Evolutionary conservation across 1,140 invertebrate genomes (phyloP), one percentile per base, ranked within the genome.

Genomic region (Sycophila sp.): DNA sequence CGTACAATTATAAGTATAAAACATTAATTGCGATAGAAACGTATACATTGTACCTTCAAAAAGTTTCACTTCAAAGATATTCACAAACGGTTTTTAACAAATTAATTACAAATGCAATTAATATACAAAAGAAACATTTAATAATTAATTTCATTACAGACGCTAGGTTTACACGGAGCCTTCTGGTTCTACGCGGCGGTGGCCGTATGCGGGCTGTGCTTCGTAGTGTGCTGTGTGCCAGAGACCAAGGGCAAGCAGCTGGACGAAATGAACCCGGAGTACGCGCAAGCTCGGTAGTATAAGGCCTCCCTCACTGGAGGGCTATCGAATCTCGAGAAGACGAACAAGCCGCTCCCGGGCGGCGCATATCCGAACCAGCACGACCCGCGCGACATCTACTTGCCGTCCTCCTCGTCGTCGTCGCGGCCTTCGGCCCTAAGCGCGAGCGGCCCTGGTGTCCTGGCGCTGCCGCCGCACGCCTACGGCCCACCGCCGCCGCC

Each of bases 151-250:
- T 36, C 24, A 13, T 76, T 74, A 3, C 77, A 88, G 79, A 81
- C 89, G 10, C 87, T 96, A 38, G 94, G 94, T 1, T 80, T 94
- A 11, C 90, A 94, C 77, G 94, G 93, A 8, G 90, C 94, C 0
- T 98, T 96, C 80, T 96, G 94, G 93, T 87, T 96, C 71, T 98
- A 96, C 80, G 91, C 94, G 2, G 93, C 90, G 2, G 90, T 97
- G 72, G 92, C 94, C 0, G 89, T 95, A 1, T 88, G 93, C 69
- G 95, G 95, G 24, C 86, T 96, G 1, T 89, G 95, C 63, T 94
- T 97, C 80, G 90, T 96, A 7, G 91, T 93, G 1, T 90, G 93
- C 66, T 94, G 93, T 77, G 93, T 98, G 4, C 96, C 95, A 0
- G 96, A 98, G 83, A 97, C 96, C 1, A 96, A 95, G 82, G 95